Evolutionary conservation across 1,140 invertebrate species (phyloP).

Genomic region (Drosophila pallidifrons): DNA sequence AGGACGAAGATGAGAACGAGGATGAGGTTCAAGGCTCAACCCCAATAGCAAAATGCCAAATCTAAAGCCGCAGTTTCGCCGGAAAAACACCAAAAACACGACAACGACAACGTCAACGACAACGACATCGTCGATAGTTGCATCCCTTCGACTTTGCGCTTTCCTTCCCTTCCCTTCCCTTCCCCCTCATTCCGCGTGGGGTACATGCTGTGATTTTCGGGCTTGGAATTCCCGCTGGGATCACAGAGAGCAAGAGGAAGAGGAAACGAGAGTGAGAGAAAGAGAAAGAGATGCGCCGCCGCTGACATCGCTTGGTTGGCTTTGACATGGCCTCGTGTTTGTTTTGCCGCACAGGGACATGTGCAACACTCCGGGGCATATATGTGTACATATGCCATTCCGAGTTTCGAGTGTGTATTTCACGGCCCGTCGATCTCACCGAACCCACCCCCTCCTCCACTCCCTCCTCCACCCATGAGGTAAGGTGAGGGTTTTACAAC

Average conservation of each 20-base stretch:
- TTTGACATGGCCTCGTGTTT: slow-evolving; percentile 62
- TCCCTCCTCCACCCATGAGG: too few relatives aligned
- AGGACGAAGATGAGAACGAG: neutral
- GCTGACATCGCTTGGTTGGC: slow-evolving; percentile 51
- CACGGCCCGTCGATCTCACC: slow-evolving; percentile 68
- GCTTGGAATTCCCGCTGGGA: slow-evolving; percentile 78
- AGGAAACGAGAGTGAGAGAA: too few relatives aligned
- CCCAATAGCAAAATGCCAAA: slow-evolving; percentile 21
- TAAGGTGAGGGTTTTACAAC: too few relatives aligned
- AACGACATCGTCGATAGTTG: slow-evolving; percentile 13
- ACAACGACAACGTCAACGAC: slow-evolving; percentile 14
- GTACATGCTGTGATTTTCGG: slow-evolving; percentile 77
- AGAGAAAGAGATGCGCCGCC: slow-evolving; percentile 57
- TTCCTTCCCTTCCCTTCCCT: neutral
- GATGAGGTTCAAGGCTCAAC: slow-evolving; percentile 24
- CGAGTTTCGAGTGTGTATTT: slow-evolving; percentile 74
- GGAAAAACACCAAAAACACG: slow-evolving; percentile 59
- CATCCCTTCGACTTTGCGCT: neutral
- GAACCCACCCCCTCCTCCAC: slow-evolving; percentile 7
- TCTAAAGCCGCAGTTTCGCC: slow-evolving; percentile 42
- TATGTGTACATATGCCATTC: slow-evolving; percentile 78
- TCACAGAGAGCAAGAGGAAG: slow-evolving; percentile 45
- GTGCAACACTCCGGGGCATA: slow-evolving; percentile 84
- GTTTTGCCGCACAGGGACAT: slow-evolving; percentile 81
- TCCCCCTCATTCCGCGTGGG: neutral